Evolutionary conservation across 2,113 vertebrate genomes (phyloP).

Genomic region (Sceloporus undulatus): DNA sequence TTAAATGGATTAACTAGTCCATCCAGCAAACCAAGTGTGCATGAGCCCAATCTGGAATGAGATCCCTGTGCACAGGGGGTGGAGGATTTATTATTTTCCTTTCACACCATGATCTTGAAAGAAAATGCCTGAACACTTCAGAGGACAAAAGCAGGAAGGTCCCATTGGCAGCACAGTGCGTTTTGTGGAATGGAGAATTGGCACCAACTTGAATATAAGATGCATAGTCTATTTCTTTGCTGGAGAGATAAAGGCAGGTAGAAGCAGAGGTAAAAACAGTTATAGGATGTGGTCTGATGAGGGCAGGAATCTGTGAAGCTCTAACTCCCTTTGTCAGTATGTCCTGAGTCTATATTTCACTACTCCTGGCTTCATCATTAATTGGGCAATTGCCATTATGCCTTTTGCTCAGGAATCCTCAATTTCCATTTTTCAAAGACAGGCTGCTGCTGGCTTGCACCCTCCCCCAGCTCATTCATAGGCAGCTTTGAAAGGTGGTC

Average conservation of each 20-base stretch:
- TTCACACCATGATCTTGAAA: background rate
- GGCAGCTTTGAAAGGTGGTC: conserved; percentile 71
- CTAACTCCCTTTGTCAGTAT: conserved; percentile 50
- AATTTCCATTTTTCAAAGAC: conserved; percentile 68
- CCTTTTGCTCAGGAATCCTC: conserved; percentile 19
- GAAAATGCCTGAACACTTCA: background rate
- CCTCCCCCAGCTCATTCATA: conserved; percentile 63
- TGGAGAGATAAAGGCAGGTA: conserved; percentile 18
- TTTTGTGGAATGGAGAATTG: conserved; percentile 20
- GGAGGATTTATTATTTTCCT: too few relatives aligned
- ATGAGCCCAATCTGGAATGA: background rate
- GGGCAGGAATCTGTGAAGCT: conserved; percentile 28
- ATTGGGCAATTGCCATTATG: conserved; percentile 67
- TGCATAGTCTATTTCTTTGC: background rate
- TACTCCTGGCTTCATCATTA: conserved; percentile 59
- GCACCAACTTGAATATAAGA: conserved; percentile 39
- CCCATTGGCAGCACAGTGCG: conserved; percentile 43
- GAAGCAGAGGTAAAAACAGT: conserved; percentile 17
- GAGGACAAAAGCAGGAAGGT: background rate
- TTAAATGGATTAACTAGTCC: too few relatives aligned
- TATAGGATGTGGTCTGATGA: background rate
- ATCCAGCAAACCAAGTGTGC: background rate
- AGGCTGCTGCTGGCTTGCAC: conserved; percentile 58
- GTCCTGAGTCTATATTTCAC: conserved; percentile 31
- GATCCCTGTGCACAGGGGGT: background rate